phyloP scores from a whole-genome alignment of 2,888 invertebrate genomes.

The Oithona nana region DNA sequence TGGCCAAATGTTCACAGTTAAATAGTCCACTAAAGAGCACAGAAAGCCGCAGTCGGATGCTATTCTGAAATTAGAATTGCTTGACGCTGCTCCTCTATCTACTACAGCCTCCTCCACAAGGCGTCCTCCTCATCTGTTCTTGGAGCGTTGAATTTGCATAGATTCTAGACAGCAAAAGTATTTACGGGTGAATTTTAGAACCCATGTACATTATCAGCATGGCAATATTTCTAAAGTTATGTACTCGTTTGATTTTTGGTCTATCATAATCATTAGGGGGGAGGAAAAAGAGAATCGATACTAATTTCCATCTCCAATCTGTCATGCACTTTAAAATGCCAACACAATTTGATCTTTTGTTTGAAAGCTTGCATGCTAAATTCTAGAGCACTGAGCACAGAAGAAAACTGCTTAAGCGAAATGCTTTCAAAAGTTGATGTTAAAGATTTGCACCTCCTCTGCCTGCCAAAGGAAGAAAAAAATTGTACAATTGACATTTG shows the following conservation, averaged over 20 bases:
- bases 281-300: background rate
- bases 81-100: too few relatives aligned
- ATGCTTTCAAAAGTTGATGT: background rate
- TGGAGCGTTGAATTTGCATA: too few relatives aligned
- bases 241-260: too few relatives aligned
- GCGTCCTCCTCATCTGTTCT: too few relatives aligned
- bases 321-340: background rate
- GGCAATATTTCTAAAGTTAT: too few relatives aligned
- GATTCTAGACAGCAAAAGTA: too few relatives aligned
- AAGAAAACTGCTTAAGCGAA: background rate
- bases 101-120: too few relatives aligned
- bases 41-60: background rate
- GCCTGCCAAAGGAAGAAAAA: too few relatives aligned
- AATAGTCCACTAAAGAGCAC: background rate
- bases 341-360: background rate
- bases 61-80: background rate
- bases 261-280: too few relatives aligned
- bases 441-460: background rate
- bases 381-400: background rate
- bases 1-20: background rate
- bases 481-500: too few relatives aligned
- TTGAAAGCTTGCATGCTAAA: background rate
- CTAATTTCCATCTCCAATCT: background rate
- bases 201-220: too few relatives aligned
- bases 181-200: too few relatives aligned